Conservation (phyloP, 2,797 vertebrate genomes). For the Muscicapa comitata region DNA sequence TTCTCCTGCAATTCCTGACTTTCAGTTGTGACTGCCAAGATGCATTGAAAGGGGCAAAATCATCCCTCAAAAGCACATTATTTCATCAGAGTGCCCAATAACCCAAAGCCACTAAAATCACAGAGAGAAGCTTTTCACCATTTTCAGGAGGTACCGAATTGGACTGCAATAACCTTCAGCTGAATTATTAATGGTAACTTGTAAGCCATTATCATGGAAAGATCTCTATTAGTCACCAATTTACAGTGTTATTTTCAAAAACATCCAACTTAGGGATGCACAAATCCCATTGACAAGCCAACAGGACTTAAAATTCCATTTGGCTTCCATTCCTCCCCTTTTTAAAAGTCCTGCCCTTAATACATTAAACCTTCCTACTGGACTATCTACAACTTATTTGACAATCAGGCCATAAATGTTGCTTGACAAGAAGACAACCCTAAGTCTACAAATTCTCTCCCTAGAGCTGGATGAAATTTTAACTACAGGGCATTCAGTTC, state of each 20-base stretch:
- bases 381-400: background rate
- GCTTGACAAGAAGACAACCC: background rate
- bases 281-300: background rate
- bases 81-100: background rate
- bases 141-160: background rate
- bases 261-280: background rate
- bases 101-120: background rate
- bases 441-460: background rate
- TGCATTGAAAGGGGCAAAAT: background rate
- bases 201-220: background rate
- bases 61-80: background rate
- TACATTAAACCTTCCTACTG: background rate
- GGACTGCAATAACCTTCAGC: background rate
- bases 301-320: slow-evolving; percentile 17
- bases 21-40: background rate
- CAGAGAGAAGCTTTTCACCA: background rate
- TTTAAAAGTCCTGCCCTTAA: background rate
- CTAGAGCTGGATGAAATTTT: background rate
- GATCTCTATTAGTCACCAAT: slow-evolving; percentile 22
- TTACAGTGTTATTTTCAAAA: slow-evolving; percentile 1
- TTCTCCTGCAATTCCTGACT: background rate
- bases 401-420: background rate
- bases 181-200: slow-evolving; percentile 58
- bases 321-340: background rate
- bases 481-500: background rate